These are phyloP conservation scores for Megatriorchis doriae DNA, from an alignment of 2,113 vertebrate genomes.

Conservation along the genomic window DNA sequence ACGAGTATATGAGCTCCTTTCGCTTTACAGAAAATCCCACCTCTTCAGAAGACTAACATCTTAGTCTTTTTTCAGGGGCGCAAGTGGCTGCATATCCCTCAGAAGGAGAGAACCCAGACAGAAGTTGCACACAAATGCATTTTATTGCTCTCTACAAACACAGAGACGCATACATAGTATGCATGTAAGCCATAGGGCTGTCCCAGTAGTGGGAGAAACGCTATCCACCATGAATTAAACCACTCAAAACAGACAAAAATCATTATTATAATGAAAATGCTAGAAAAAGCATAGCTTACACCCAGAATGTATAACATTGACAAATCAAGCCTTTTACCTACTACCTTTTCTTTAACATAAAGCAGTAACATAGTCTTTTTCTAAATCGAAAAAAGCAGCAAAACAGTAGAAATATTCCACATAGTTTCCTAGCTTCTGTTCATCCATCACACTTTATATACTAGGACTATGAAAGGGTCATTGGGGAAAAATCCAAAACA, in stretches of 20 bases:
- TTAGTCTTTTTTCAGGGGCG: background rate
- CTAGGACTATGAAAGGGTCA: background rate
- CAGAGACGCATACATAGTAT: conserved; percentile 38
- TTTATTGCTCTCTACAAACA: conserved; percentile 12
- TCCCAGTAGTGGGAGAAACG: conserved; percentile 36
- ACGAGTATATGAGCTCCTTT: background rate
- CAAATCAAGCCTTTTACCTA: background rate
- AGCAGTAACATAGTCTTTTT: background rate
- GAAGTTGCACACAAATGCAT: conserved; percentile 9
- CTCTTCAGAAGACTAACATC: background rate
- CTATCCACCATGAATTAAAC: conserved; percentile 30
- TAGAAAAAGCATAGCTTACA: conserved; percentile 38
- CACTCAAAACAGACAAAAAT: conserved; percentile 28
- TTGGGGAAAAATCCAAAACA: background rate
- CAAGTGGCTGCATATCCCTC: background rate
- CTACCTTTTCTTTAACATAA: conserved; percentile 52
- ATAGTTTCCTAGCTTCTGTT: background rate
- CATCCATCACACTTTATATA: background rate
- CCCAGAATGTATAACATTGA: conserved; percentile 37
- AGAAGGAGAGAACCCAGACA: background rate
- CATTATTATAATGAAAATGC: conserved; percentile 60
- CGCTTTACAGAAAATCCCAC: rapidly evolving
- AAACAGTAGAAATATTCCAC: conserved; percentile 57
- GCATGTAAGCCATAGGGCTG: background rate
- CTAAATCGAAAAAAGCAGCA: conserved; percentile 28